A percentile compares a stretch with the other conserved stretches of the same genome.
These are phyloP conservation scores for Gopherus evgoodei DNA, from an alignment of 2,113 vertebrate species.

Conservation along the genomic window DNA sequence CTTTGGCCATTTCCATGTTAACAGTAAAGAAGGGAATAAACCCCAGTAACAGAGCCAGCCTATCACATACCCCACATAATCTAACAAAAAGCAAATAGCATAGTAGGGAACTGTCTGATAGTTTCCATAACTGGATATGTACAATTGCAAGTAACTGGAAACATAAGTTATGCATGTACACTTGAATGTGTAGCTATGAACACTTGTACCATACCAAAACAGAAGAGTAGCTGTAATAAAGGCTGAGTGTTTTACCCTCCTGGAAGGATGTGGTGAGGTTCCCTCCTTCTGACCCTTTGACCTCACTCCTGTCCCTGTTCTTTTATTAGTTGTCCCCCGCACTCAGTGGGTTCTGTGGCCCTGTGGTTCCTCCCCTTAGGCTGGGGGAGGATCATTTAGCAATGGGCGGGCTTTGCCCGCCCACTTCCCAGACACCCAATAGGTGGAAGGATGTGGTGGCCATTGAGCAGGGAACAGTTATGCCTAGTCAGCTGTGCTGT, in stretches of 20 bases:
- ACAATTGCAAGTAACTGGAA: not conserved
- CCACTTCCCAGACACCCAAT: no score
- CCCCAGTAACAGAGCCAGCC: not conserved
- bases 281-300: no score
- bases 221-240: not conserved
- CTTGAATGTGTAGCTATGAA: fast-evolving
- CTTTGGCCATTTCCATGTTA: not conserved
- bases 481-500: not conserved
- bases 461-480: not conserved
- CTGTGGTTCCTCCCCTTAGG: no score
- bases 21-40: not conserved
- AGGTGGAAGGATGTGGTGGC: fast-evolving
- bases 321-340: no score
- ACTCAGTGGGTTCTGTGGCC: no score
- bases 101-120: not conserved
- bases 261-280: fast-evolving
- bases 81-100: not conserved
- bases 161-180: not conserved
- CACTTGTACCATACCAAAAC: not conserved
- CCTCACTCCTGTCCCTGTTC: no score
- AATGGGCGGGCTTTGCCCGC: no score
- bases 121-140: not conserved
- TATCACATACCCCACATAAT: not conserved
- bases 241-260: not conserved
- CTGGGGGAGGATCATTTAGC: no score